Base-by-base conservation (phyloP, 2,797 vertebrate genomes). In the Mormyrops boulengeri region DNA sequence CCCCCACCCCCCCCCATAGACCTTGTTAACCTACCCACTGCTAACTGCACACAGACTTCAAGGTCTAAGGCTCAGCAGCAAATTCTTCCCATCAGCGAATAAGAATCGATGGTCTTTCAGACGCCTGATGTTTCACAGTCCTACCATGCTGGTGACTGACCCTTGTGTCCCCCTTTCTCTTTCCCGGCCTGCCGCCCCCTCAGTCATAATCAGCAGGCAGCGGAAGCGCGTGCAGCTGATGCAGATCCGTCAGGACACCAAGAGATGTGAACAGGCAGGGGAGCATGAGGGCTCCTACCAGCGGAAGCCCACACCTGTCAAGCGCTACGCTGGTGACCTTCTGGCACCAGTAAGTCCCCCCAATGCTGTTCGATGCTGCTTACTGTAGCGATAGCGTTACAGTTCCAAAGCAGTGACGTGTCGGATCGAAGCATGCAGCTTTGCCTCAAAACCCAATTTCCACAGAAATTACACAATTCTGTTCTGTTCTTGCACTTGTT, bases 211-310 rank as follows among this genome's bases (percentile, higher is more conserved):
- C 91, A 97, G 95, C 91, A 95, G 95, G 90, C 95, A 96, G 86
- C 97, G 94, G 94, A 97, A 97, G 94, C 95, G 96, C 89, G 95
- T 97, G 86, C 97, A 97, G 90, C 95, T 97, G 91, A 97, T 97
- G 94, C 92, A 95, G 92, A 96, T 97, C 92, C 95, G 94, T 69
- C 96, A 98, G 91, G 97, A 97, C 57, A 94, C 96, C 90, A 97
- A 97, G 93, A 96, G 96, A 93, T 95, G 95, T 80, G 96, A 95
- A 93, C 94, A 91, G 85, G 85, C 90, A 50, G 88, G 94, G 91
- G 93, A 95, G 89, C 95, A 96, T 89, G 95, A 97, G 93, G 96
- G 96, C 92, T 96, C 95, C 26, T 96, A 95, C 92, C 95, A 94
- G 57, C 95, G 94, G 92, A 97, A 97, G 93, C 93, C 96, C 80